Conservation (phyloP, 2,888 invertebrate species). For the Drosophila lutescens region DNA sequence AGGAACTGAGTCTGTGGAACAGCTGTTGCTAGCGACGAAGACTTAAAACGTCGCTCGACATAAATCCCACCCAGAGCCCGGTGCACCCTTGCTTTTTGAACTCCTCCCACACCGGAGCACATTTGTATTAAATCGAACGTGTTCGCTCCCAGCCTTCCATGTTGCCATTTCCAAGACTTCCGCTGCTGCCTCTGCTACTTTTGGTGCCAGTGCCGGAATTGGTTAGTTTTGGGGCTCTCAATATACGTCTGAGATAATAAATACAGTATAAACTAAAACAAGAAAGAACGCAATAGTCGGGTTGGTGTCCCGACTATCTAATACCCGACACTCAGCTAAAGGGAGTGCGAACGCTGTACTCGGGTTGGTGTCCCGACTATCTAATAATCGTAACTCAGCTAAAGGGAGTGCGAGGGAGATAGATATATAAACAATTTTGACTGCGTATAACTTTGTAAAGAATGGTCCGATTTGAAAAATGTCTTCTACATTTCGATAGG, state of each 20-base stretch:
- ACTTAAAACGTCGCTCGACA: slow-evolving; percentile 68
- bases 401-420: too few relatives aligned
- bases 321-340: too few relatives aligned
- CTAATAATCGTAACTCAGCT: too few relatives aligned
- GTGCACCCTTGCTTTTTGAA: slow-evolving; percentile 3
- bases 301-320: too few relatives aligned
- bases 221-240: too few relatives aligned
- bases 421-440: too few relatives aligned
- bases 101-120: slow-evolving; percentile 52
- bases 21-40: slow-evolving; percentile 70
- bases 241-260: background rate
- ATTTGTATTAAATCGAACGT: slow-evolving; percentile 78
- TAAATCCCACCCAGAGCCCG: slow-evolving; percentile 50
- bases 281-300: too few relatives aligned
- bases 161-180: slow-evolving; percentile 40
- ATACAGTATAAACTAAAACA: background rate
- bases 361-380: too few relatives aligned
- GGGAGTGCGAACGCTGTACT: too few relatives aligned
- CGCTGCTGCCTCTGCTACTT: slow-evolving; percentile 32
- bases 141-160: slow-evolving; percentile 52
- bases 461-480: too few relatives aligned
- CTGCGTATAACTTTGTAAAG: too few relatives aligned
- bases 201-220: slow-evolving; percentile 1
- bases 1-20: slow-evolving; percentile 33
- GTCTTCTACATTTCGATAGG: too few relatives aligned